phyloP scores from a whole-genome alignment of 2,113 vertebrate genomes.

The Cephalopterus ornatus region DNA sequence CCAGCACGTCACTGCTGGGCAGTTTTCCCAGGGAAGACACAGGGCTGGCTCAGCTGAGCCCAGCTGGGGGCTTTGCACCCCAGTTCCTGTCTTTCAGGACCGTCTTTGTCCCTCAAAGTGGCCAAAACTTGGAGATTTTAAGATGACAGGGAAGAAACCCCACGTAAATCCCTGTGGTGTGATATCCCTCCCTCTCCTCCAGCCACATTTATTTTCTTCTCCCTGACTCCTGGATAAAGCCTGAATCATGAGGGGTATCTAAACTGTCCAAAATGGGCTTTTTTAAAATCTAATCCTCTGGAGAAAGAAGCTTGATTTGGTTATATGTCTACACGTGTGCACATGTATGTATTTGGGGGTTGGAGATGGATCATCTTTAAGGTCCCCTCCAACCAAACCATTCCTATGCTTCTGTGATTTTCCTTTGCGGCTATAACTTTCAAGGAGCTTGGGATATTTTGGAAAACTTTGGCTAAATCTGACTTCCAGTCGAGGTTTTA shows the following conservation, averaged over 20 bases:
- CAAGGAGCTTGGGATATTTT: neutral
- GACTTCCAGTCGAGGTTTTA: neutral
- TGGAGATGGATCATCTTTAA: neutral
- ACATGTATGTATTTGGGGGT: neutral
- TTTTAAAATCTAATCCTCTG: neutral
- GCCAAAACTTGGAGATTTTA: fast-evolving
- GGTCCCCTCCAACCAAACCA: neutral
- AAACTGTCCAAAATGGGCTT: neutral
- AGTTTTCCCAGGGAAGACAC: neutral
- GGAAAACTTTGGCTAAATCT: neutral
- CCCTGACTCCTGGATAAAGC: neutral
- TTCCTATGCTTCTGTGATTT: fast-evolving
- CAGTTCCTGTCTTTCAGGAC: neutral
- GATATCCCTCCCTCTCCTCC: neutral
- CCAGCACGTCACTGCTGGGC: neutral
- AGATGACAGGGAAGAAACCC: fast-evolving
- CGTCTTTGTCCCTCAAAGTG: neutral
- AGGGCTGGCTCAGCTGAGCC: neutral
- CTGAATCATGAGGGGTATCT: neutral
- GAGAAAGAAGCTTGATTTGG: neutral
- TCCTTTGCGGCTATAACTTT: neutral
- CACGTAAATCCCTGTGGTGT: fast-evolving
- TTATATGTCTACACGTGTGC: fast-evolving
- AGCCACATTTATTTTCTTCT: neutral
- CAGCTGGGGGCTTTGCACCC: neutral